Base-by-base conservation (phyloP, 2,888 invertebrate species). In the Taphrorychus bicolor region DNA sequence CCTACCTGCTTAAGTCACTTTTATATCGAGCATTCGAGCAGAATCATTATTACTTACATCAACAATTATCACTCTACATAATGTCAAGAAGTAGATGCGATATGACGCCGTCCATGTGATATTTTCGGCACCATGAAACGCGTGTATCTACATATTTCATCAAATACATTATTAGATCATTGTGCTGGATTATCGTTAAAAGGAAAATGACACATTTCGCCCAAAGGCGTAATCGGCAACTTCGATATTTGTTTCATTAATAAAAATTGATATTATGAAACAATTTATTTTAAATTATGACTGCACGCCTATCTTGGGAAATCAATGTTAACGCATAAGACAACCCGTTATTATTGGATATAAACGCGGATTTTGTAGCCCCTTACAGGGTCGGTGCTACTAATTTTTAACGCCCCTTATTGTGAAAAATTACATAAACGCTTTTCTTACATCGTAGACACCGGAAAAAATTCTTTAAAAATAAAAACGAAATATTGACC, bases 211-310 rank as follows among this genome's bases (percentile, higher is more conserved):
- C 64, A 64, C 64, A 64, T 59, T 42, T 64, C 16, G 64, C 64
- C 64, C 45, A 59, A 53, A 59, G 64, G 64, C 59, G 32, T 41
- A 23, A 18, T 5, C 49, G 18, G 57, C 45, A 59, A 48, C 19
- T 59, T 54, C 45, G 40, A 54, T 57, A 62, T 62, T 62, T 62
- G 58, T 58, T 62, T 67, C 58, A 45, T 62, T 62, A 61, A 45
- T 53, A 59, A 42, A 52, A 62, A 67, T 62, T 62, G 42, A 62
- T 58, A 66, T 66, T 66, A 67, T 62, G 67, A 58, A 58, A 58
- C 58, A 58, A 67, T 67, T 61, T 62, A 67, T 67, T 67, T 67
- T 58, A 67, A 67, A 67, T 62, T 62, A 62, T 67, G 67, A 67
- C 51, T 49, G 58, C 61, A 67, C 59, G 40, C 19, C 14, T 58